Base-by-base conservation (phyloP, 2,113 vertebrate species). In the Eubucco bourcierii region DNA sequence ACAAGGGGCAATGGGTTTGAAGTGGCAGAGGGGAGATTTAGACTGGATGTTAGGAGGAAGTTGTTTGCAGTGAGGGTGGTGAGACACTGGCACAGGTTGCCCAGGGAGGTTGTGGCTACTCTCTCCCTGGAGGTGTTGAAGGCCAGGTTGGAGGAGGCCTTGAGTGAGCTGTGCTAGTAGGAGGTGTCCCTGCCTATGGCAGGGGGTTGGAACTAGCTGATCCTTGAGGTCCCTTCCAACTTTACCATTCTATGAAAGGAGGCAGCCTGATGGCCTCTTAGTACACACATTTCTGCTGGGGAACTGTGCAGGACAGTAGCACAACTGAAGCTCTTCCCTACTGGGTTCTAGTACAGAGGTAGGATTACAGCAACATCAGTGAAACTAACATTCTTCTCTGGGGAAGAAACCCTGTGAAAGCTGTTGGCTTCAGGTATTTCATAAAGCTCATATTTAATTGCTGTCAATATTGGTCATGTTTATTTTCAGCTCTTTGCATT, bases 261-360 rank as follows among this genome's bases (percentile, higher is more conserved):
- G 23, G 18, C 37, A 37, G 8, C 68, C 15, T 65, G 25, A 9
- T 50, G n/a, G 8, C n/a, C 27, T 55, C 28, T 41, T 24, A 31
- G 31, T 63, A n/a, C 5, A 3, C 0, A 6, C 0, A 0, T 56
- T 91, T 80, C n/a, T 80, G 31, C 28, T 33, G 29, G 7, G 63
- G 41, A 85, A 33, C 64, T 37, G 19, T 20, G 12, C 20, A n/a
- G 24, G 20, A 23, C 59, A 31, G 39, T 73, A 78, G 64, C 19
- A 29, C 31, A 34, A 31, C 50, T 46, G 44, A 80, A 31, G 11
- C 29, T 82, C 12, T 80, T 84, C 8, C n/a, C 46, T 6, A 2
- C 15, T 60, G 56, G 20, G 6, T 31, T 81, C 14, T 77, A n/a
- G 39, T 31, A 29, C 4, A 13, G 46, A 59, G 24, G 70, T 74